These are phyloP conservation scores for Lordiphosa collinella DNA, from an alignment of 1,140 invertebrate species.

Conservation along the genomic window DNA sequence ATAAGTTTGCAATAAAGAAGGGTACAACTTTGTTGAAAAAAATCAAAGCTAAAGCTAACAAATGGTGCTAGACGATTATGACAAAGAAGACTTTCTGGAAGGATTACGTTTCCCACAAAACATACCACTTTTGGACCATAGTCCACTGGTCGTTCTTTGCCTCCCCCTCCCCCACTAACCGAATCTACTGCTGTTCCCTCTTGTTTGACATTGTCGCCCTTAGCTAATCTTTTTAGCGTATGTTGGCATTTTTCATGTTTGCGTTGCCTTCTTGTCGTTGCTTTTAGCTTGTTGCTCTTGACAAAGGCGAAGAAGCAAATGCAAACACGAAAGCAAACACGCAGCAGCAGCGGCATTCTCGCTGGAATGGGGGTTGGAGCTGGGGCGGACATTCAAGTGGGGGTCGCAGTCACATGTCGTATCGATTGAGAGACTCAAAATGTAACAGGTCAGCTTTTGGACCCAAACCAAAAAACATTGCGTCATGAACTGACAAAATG, in stretches of 20 bases:
- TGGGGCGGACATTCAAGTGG: conserved; percentile 14
- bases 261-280: conserved; percentile 22
- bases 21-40: no score
- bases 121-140: no score
- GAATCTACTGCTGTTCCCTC: conserved; percentile 21
- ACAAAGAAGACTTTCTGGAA: no score
- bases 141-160: conserved; percentile 2
- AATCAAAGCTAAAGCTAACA: no score
- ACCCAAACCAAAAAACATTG: conserved; percentile 23
- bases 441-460: conserved; percentile 60
- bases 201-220: conserved; percentile 76
- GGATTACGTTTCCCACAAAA: no score
- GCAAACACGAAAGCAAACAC: conserved; percentile 63
- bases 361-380: not conserved
- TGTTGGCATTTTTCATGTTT: conserved; percentile 77
- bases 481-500: conserved; percentile 47
- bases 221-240: conserved; percentile 77
- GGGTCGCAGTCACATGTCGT: conserved; percentile 37
- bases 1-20: no score
- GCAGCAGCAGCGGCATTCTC: conserved; percentile 25
- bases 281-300: conserved; percentile 39
- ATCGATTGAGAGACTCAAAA: conserved; percentile 64
- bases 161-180: conserved; percentile 4
- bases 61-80: no score
- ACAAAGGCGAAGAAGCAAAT: conserved; percentile 59